Evolutionary conservation across 53 echinoderm and acorn worm genomes (phyloP), one percentile per base, ranked within the genome.

Genomic region (Astropecten irregularis): DNA sequence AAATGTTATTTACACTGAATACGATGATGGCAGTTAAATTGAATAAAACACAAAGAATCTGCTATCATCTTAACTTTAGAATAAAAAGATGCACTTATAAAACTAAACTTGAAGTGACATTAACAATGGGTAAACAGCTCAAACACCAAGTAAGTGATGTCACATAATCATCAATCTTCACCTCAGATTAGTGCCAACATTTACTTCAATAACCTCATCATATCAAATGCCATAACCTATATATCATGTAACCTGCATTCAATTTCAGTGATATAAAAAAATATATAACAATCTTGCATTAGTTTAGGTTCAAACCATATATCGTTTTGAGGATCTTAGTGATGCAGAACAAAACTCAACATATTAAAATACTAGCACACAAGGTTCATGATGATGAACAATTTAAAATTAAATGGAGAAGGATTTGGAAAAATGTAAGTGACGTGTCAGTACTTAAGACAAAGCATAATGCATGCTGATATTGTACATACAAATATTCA

Each of bases 1-100:
- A 73, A 73, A 73, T 52, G 19, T 32, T 74, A 57, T 74, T 55
- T 74, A 74, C 74, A 74, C 39, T 74, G 56, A 74, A 74, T 74
- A 57, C 57, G 39, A 51, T 51, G 18, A 74, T 32, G 40, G 74
- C 57, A 56, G 57, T 73, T 57, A 33, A 23, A 30, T 44, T 52
- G 32, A 64, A 36, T 53, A 13, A 35, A 53, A 36, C 14, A 35
- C 1, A 25, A 55, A 14, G 16, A 15, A 73, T 18, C 35, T 53
- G 37, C 54, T 49, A 37, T 57, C 58, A 74, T 40, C 42, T 74
- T 38, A 25, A 74, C 15, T 56, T 39, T 31, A 35, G 40, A 74
- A 52, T 35, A 74, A 56, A 40, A 73, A 69, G 47, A 49, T 7
- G 49, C 25, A 69, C 70, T 18, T 9, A 21, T 69, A 25, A 14